These are phyloP conservation scores for Cossypha caffra DNA, from an alignment of 2,797 vertebrate species.

Conservation along the genomic window DNA sequence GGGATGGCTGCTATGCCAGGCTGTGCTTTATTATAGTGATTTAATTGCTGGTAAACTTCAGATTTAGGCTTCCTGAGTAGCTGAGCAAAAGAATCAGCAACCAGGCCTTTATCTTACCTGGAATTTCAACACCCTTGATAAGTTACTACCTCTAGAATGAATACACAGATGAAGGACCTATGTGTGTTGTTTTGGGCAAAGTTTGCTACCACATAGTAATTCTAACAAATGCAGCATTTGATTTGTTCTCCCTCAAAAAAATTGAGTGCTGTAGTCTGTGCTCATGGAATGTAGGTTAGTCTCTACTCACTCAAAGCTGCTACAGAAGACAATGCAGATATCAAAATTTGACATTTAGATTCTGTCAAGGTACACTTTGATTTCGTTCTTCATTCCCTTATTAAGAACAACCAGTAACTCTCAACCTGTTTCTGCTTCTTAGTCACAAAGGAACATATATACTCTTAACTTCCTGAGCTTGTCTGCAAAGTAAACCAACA, in stretches of 20 bases:
- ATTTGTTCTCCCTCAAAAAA: background rate
- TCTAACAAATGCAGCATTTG: background rate
- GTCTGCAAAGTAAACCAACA: background rate
- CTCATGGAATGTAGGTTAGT: background rate
- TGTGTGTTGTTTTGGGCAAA: background rate
- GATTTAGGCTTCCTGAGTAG: background rate
- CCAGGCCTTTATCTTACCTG: background rate
- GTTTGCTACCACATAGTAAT: background rate
- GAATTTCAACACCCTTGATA: background rate
- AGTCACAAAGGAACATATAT: background rate
- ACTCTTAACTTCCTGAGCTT: background rate
- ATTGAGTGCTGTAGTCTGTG: background rate
- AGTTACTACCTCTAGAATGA: background rate
- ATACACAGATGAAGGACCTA: background rate
- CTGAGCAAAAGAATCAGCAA: background rate
- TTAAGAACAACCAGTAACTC: background rate
- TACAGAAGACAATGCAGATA: background rate
- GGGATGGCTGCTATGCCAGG: background rate
- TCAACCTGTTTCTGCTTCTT: background rate
- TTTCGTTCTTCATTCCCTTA: background rate
- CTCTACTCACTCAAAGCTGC: background rate
- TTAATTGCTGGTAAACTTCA: background rate
- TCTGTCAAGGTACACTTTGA: background rate
- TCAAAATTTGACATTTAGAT: background rate
- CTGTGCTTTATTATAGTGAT: background rate